Evolutionary conservation across 2,113 vertebrate genomes (phyloP), one percentile per base, ranked within the genome.

Genomic region (Haemorhous mexicanus): DNA sequence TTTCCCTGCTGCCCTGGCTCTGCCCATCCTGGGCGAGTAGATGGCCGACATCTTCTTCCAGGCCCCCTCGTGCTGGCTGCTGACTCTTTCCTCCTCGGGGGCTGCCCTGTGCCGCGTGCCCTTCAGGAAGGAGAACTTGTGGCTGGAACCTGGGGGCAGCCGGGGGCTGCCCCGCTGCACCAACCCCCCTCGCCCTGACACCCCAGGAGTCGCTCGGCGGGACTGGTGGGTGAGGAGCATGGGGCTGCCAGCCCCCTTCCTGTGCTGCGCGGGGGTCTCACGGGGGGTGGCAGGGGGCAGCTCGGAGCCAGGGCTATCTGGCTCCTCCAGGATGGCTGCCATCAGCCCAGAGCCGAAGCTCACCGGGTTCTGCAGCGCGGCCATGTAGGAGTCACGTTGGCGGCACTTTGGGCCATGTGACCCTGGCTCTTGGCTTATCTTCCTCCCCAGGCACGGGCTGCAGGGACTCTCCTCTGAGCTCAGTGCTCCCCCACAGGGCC

Each of bases 21-120:
- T 97, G 96, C 80, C 97, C 94, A 97, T 92, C 91, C 98, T 98
- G n/a, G 99, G 98, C 1, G 98, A 99, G 88, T 98, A 94, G 96
- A 98, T 98, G 3, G 98, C 97, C 0, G 98, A 98, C 76, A 98
- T 96, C 87, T 98, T 98, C 94, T 98, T 99, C 97, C 98, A 98
- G 58, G 98, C 98, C 20, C 98, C 95, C 7, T 98, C 98, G 0
- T 98, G 98, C 11, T 98, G 97, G 95, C 97, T 96, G 6, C 96
- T 83, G 32, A 64, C 30, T 44, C 96, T 84, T 46, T 89, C 93
- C 9, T 97, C 96, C 20, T 62, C 82, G 0, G 95, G 33, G 37
- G 86, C 76, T 6, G 23, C 53, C 61, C 94, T 74, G n/a, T 94
- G 93, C 87, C 91, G 97, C 1, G 98, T 93, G 3, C 98, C 97